Evolutionary conservation across 2,113 vertebrate genomes (phyloP), one percentile per base, ranked within the genome.

Genomic region (Labeo rohita): DNA sequence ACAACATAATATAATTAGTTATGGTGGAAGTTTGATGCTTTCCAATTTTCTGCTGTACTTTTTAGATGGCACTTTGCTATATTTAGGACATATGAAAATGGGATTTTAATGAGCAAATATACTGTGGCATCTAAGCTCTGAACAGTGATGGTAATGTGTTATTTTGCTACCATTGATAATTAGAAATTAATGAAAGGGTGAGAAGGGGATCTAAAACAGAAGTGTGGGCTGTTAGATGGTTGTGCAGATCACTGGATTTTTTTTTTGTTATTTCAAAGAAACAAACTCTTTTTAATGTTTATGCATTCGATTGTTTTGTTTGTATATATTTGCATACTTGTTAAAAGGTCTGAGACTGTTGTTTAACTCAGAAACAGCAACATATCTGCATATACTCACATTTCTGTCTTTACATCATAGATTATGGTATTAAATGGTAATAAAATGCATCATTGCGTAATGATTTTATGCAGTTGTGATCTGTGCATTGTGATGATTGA

Each of bases 91-190:
- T 87, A 76, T 68, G 76, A 87, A 76, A 83, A 90, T 91, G 76
- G 59, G 80, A 85, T 88, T 87, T 85, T 84, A 84, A 90, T 89
- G 84, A 88, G 88, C 49, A 87, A 85, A 85, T 79, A 15, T 52
- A 72, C 61, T 76, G 21, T 28, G 16, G 74, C 72, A 47, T 61
- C 61, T 63, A 87, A 82, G 86, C 75, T 85, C 45, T 61, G 81
- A 18, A 13, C 82, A 12, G n/a, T 12, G 1, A 87, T 77, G 75
- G 70, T 86, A 91, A 91, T 88, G 86, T 89, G 61, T 85, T 68
- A 49, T 90, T 91, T 91, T 89, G 88, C 82, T 80, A 90, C 85
- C 85, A 87, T 88, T 88, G 87, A 90, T 90, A 90, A 93, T 93
- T 93, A 90, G 85, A 75, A 84, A 59, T 54, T 78, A 43, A 86